Conservation (phyloP, 2,888 invertebrate genomes). For the Athalia circularis region DNA sequence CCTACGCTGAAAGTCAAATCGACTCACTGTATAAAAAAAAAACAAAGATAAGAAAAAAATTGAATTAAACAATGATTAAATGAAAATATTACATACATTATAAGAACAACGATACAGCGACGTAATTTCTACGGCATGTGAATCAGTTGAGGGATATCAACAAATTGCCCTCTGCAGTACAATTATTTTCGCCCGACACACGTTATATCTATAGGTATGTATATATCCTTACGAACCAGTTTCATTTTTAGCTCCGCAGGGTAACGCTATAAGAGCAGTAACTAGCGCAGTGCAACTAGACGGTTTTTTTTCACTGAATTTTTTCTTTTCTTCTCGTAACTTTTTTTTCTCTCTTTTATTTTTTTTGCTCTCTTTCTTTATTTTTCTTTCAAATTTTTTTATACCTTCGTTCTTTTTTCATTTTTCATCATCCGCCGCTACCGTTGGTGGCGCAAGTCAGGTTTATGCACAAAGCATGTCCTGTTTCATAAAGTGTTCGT, state of each 20-base stretch:
- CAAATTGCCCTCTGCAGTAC: conserved; percentile 19
- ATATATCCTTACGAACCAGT: conserved; percentile 38
- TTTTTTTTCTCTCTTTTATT: neutral
- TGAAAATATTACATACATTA: no score
- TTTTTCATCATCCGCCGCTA: neutral
- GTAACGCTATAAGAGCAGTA: conserved; percentile 28
- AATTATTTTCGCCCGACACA: conserved; percentile 31
- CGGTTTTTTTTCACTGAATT: neutral
- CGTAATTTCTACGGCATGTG: no score
- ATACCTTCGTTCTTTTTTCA: neutral
- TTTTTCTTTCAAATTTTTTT: neutral
- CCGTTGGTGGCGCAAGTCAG: conserved; percentile 26
- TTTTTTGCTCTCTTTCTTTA: neutral
- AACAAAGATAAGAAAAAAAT: no score
- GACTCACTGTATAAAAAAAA: no score
- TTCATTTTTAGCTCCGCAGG: conserved; percentile 27
- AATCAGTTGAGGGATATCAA: conserved; percentile 23
- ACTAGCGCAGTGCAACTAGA: conserved; percentile 32
- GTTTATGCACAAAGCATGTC: conserved; percentile 35
- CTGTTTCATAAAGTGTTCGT: conserved; percentile 42
- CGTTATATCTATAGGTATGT: no score
- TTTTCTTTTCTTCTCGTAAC: neutral
- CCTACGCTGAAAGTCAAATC: no score
- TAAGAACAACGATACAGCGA: no score
- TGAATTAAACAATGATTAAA: no score